Percentiles rank a stretch among this genome's conserved stretches.
phyloP scores from a whole-genome alignment of 2,113 vertebrate genomes.

The Hepsetus odoe region DNA sequence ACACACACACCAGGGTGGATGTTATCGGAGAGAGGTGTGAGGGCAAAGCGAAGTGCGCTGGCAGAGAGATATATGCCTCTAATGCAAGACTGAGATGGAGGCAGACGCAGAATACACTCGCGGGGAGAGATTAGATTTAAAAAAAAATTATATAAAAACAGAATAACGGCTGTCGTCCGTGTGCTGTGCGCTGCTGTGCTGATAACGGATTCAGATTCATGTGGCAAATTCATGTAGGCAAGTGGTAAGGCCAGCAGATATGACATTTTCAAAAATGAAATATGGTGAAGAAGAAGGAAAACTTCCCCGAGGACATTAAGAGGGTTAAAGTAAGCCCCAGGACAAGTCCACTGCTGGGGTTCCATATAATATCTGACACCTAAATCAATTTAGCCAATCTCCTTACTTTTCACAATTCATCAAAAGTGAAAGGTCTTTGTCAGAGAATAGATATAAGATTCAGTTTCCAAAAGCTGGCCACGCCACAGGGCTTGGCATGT shows the following conservation, averaged over 20 bases:
- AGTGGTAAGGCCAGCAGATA: slow-evolving; percentile 64
- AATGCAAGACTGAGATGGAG: slow-evolving; percentile 70
- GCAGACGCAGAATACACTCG: slow-evolving; percentile 71
- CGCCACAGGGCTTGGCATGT: not conserved
- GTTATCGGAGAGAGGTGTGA: slow-evolving; percentile 73
- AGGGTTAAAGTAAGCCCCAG: slow-evolving; percentile 61
- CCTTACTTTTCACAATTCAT: slow-evolving; percentile 26
- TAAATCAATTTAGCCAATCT: slow-evolving; percentile 51
- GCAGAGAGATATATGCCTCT: slow-evolving; percentile 66
- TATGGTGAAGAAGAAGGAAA: slow-evolving; percentile 38
- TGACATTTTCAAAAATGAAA: slow-evolving; percentile 63
- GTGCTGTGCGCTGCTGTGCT: slow-evolving; percentile 60
- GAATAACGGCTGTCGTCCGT: slow-evolving; percentile 56
- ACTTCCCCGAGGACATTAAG: slow-evolving; percentile 16
- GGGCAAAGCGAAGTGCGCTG: slow-evolving; percentile 64
- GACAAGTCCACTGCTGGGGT: slow-evolving; percentile 57
- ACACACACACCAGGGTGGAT: slow-evolving; percentile 21
- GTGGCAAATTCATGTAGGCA: slow-evolving; percentile 52
- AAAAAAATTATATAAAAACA: no score
- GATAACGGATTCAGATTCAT: slow-evolving; percentile 77
- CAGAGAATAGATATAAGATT: not conserved
- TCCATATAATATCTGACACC: slow-evolving; percentile 42
- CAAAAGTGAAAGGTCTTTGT: slow-evolving; percentile 4
- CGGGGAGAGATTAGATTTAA: slow-evolving; percentile 77
- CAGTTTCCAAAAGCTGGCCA: not conserved